Conservation (phyloP, 2,888 invertebrate species). For the Fragum fragum region DNA sequence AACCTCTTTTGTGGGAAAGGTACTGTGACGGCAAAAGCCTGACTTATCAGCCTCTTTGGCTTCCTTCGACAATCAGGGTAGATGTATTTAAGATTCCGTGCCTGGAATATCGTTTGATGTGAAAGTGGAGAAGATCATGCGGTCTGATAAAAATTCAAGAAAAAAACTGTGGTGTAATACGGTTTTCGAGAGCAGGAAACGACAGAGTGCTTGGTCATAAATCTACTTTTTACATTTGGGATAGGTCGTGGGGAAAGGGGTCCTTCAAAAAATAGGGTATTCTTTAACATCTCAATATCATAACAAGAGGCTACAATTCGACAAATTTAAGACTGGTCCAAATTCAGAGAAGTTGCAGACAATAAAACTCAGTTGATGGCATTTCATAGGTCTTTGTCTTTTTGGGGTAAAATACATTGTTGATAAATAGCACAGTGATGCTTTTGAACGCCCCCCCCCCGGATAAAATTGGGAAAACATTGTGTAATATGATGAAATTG, state of each 20-base stretch:
- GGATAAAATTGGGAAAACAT: no score
- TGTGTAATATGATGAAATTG: no score
- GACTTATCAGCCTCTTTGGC: slow-evolving; percentile 60
- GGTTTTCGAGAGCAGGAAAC: slow-evolving; percentile 29
- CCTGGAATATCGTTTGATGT: slow-evolving; percentile 69
- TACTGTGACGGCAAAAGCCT: slow-evolving; percentile 40
- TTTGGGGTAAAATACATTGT: no score
- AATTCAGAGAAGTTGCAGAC: no score
- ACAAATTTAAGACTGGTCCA: no score
- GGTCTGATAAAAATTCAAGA: slow-evolving; percentile 34
- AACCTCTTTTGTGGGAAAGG: slow-evolving; percentile 25
- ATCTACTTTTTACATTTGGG: slow-evolving; percentile 40
- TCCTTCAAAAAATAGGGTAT: no score
- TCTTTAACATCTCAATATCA: no score
- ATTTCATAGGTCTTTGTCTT: no score
- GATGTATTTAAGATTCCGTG: slow-evolving; percentile 54
- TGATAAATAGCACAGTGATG: no score
- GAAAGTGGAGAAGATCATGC: slow-evolving; percentile 54
- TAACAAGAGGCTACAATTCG: no score
- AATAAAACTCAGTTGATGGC: no score
- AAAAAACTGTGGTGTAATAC: slow-evolving; percentile 43
- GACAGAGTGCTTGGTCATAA: slow-evolving; percentile 48
- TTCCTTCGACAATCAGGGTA: slow-evolving; percentile 63
- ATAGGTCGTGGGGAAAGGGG: slow-evolving; percentile 10
- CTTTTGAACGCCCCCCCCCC: no score